Evolutionary conservation across 2,797 vertebrate genomes (phyloP).

Genomic region (Lutjanus campechanus): DNA sequence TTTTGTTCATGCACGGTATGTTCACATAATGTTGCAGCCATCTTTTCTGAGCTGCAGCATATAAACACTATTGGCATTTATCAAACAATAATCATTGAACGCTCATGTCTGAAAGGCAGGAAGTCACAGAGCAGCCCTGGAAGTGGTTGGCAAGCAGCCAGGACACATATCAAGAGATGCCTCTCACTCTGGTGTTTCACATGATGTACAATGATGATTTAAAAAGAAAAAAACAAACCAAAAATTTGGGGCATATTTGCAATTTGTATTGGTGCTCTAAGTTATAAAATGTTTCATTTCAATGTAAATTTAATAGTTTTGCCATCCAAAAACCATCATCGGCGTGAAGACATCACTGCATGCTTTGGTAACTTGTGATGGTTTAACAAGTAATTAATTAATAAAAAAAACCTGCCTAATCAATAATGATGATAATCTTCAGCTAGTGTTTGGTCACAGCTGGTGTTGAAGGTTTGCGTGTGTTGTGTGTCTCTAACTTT

Average conservation of each 20-base stretch:
- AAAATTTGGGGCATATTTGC: no score
- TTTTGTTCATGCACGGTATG: not conserved
- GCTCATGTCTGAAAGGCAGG: no score
- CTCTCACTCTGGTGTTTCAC: no score
- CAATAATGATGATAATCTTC: conserved; percentile 6
- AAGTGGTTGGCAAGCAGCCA: no score
- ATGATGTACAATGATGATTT: no score
- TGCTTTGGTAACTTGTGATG: not conserved
- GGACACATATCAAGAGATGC: no score
- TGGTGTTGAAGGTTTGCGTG: conserved; percentile 19
- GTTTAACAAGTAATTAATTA: not conserved
- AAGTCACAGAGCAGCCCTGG: no score
- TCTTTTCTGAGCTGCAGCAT: no score
- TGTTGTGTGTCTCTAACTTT: conserved; percentile 24
- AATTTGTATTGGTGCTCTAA: no score
- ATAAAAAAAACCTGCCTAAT: not conserved
- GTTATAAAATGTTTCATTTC: not conserved
- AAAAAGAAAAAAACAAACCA: no score
- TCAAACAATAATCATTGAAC: no score
- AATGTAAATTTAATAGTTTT: not conserved
- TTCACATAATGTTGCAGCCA: not conserved
- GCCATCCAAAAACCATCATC: not conserved
- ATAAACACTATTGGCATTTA: no score
- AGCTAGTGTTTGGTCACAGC: not conserved
- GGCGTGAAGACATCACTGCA: not conserved